A percentile compares a stretch with the other conserved stretches of the same genome.
Conservation (phyloP, 30 jellyfish, hydroid and myxozoan species). For the Catostylus mosaicus region DNA sequence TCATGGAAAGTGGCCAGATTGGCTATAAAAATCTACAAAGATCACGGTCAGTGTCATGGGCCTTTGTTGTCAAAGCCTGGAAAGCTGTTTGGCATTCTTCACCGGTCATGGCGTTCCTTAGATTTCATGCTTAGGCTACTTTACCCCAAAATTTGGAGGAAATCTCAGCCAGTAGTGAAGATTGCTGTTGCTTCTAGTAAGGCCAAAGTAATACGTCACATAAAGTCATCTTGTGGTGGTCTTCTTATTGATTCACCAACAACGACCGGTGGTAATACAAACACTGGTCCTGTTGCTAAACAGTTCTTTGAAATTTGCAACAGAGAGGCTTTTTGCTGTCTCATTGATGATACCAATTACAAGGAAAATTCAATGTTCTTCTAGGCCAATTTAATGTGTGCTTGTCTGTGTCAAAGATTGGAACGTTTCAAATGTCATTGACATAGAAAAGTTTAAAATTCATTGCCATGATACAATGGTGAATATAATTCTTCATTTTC, state of each 20-base stretch:
- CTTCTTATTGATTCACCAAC: slow-evolving; percentile 23
- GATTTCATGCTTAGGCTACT: not conserved
- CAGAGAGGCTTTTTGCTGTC: slow-evolving; percentile 21
- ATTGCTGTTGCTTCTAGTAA: not conserved
- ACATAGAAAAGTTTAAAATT: too few species aligned
- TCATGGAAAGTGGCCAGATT: slow-evolving; percentile 3
- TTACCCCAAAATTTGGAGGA: not conserved
- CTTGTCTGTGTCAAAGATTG: too few species aligned
- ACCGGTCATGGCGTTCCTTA: not conserved
- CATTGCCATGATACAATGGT: too few species aligned
- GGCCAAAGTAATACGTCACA: not conserved
- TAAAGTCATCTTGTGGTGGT: slow-evolving; percentile 18
- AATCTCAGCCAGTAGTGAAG: not conserved
- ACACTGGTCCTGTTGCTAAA: slow-evolving; percentile 17
- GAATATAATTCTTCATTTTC: not conserved
- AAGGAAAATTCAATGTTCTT: too few species aligned
- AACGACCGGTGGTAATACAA: not conserved
- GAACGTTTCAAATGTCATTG: too few species aligned
- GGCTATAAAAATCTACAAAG: not conserved
- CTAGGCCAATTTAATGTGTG: too few species aligned
- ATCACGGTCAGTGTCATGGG: slow-evolving; percentile 16
- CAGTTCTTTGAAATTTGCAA: not conserved
- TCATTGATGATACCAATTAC: too few species aligned
- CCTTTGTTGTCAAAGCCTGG: not conserved
- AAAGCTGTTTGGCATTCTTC: not conserved